Evolutionary conservation across 2,888 invertebrate genomes (phyloP).

Genomic region (Ceramica pisi): DNA sequence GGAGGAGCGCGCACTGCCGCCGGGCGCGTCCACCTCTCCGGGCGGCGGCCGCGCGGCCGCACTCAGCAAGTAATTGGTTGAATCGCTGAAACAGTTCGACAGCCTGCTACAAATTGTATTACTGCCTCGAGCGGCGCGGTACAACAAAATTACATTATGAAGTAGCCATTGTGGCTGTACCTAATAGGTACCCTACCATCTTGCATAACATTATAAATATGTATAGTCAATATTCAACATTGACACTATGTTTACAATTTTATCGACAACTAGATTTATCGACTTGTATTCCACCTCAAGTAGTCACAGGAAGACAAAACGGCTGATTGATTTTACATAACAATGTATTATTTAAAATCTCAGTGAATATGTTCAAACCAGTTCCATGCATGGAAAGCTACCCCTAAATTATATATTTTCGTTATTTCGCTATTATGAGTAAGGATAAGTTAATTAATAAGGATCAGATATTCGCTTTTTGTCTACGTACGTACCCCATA

Average conservation of each 20-base stretch:
- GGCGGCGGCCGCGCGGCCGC: slow-evolving; percentile 85
- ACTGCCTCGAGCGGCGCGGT: slow-evolving; percentile 84
- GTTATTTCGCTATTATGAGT: neutral
- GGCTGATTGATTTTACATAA: neutral
- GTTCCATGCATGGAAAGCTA: neutral
- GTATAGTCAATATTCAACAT: too few relatives aligned
- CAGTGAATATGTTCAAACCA: neutral
- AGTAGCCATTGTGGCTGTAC: neutral
- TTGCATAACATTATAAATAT: neutral
- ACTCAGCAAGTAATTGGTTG: slow-evolving; percentile 87
- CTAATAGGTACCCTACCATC: neutral
- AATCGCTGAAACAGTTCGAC: slow-evolving; percentile 90
- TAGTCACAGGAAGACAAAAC: neutral
- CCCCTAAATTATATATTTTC: neutral
- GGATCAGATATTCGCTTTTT: neutral
- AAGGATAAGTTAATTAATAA: too few relatives aligned
- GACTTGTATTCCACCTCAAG: neutral
- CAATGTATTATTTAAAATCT: neutral
- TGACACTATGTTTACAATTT: neutral
- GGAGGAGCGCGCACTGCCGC: slow-evolving; percentile 74
- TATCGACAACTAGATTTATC: neutral
- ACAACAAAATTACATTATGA: slow-evolving; percentile 20
- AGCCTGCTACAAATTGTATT: slow-evolving; percentile 90
- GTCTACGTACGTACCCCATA: neutral
- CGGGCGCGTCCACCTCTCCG: slow-evolving; percentile 77